Percentiles rank a stretch among this genome's conserved stretches.
Evolutionary conservation across 1,140 invertebrate genomes (phyloP).

Genomic region (Nephila pilipes): DNA sequence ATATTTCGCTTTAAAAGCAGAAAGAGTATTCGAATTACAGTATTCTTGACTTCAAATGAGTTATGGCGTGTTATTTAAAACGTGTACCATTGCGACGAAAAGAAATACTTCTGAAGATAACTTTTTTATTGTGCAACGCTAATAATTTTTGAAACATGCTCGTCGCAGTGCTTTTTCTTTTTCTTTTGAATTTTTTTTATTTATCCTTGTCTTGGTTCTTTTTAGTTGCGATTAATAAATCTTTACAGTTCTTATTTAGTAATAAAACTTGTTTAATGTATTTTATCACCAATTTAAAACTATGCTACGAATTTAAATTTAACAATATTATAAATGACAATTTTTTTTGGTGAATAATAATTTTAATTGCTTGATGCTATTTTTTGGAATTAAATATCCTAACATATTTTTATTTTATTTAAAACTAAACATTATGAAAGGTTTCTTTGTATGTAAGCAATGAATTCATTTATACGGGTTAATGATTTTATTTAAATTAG

Average conservation of each 20-base stretch:
- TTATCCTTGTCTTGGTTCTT: neutral
- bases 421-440: too few species aligned
- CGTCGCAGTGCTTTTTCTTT: neutral
- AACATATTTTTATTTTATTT: too few species aligned
- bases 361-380: too few species aligned
- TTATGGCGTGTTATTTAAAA: conserved; percentile 54
- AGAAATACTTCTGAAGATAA: neutral
- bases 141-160: conserved; percentile 54
- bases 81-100: neutral
- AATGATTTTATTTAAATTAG: too few species aligned
- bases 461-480: too few species aligned
- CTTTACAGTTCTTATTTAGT: neutral
- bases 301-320: too few species aligned
- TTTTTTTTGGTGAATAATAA: too few species aligned
- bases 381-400: too few species aligned
- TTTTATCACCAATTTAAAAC: neutral
- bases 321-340: too few species aligned
- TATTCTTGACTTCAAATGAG: conserved; percentile 49
- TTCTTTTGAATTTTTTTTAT: neutral
- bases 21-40: conserved; percentile 51
- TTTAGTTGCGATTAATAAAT: neutral
- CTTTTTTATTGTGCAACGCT: neutral
- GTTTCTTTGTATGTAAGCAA: too few species aligned
- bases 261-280: neutral
- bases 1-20: conserved; percentile 47